Base-by-base conservation (phyloP, 2,888 invertebrate genomes). In the Pseudococcus jackbeardsleyi region DNA sequence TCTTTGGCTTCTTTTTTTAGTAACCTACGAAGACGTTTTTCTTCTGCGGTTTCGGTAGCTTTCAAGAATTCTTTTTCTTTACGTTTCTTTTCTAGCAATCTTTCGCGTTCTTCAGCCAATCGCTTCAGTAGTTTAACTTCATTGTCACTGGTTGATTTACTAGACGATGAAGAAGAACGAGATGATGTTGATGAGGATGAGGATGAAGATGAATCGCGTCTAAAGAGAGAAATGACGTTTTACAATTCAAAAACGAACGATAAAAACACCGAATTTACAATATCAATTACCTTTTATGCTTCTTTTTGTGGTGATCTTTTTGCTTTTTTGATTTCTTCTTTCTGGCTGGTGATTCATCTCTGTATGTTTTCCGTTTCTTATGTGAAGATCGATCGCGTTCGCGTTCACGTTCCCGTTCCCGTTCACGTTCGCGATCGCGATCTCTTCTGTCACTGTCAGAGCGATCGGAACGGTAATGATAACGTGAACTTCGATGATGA, bases 1-100 rank as follows among this genome's bases (percentile, higher is more conserved):
- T 98, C 98, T 91, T 99, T 99, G 0, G 95, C 95, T 91, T 97
- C 96, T 91, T 99, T 99, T 91, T 99, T 99, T 88, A 94, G 94
- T 72, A 99, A 92, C 77, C 99, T 94, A 26, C 99, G 93, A 4
- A 94, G 92, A 59, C 96, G 91, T 91, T 99, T 99, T 91, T 99
- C 98, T 91, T 98, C 99, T 0, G 99, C 96, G 0, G 98, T 98
- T 93, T 99, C 99, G 88, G 95, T 95, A 0, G 96, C 95, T 92
- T 99, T 99, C 91, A 95, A 91, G 87, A 94, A 90, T 90, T 96
- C 96, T 90, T 97, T 97, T 89, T 94, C 93, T 2, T 93, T 93
- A 89, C 93, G 94, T 87, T 93, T 94, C 84, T 95, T 95, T 46
- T 95, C 94, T 11, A 94, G 92, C 64, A 94, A 92, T 86, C 94